Conservation (phyloP, 1,140 invertebrate genomes). For the Solenopsis invicta region DNA sequence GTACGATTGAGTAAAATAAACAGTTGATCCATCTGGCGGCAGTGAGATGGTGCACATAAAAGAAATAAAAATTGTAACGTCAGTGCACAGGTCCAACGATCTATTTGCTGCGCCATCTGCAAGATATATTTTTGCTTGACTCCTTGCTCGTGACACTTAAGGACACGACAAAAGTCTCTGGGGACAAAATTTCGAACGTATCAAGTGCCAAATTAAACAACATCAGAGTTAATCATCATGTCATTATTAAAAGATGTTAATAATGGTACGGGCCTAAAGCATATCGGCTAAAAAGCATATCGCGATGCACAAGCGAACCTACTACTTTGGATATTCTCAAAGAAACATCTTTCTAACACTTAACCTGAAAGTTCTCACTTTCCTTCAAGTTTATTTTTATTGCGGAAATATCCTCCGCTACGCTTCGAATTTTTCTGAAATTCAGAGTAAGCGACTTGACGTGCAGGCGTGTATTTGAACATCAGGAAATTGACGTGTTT, state of each 20-base stretch:
- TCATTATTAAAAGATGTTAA: neutral
- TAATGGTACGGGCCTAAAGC: neutral
- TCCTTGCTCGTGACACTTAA: neutral
- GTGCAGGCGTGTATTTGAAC: constrained; percentile 23
- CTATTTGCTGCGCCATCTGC: constrained; percentile 9
- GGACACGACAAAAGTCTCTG: neutral
- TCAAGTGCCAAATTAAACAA: constrained; percentile 48
- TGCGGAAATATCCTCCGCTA: constrained; percentile 30
- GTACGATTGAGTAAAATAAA: constrained; percentile 76
- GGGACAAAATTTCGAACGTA: neutral
- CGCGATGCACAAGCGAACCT: neutral
- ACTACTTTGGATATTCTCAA: neutral
- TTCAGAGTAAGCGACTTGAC: constrained; percentile 17
- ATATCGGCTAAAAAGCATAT: too few relatives aligned
- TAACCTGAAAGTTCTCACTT: constrained; percentile 50
- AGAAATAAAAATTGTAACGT: constrained; percentile 37
- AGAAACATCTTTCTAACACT: constrained; percentile 40
- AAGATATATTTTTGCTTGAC: neutral
- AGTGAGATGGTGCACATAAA: constrained; percentile 21
- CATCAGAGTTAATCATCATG: neutral
- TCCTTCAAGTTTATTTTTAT: constrained; percentile 47
- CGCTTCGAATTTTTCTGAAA: constrained; percentile 37
- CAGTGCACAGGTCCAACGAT: neutral
- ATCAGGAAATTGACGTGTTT: constrained; percentile 40
- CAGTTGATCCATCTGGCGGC: constrained; percentile 55